phyloP scores from a whole-genome alignment of 1,140 invertebrate species.

The Pachypsylla venusta region DNA sequence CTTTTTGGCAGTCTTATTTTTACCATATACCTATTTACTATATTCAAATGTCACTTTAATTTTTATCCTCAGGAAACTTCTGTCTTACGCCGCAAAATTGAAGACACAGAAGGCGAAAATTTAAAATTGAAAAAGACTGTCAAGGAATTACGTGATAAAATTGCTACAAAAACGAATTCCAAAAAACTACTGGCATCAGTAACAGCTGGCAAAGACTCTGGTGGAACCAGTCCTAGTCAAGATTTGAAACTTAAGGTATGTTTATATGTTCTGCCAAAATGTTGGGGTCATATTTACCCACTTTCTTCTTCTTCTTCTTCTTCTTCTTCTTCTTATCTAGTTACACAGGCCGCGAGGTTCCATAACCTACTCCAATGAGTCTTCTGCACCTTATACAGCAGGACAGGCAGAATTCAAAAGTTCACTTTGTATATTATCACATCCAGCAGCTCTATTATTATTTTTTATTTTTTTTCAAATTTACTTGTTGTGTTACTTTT shows the following conservation, averaged over 20 bases:
- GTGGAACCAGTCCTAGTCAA: slow-evolving; percentile 33
- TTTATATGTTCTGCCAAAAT: too few species aligned
- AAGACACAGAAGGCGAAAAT: slow-evolving; percentile 68
- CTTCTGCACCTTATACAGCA: too few species aligned
- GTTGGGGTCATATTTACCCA: neutral
- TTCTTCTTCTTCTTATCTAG: too few species aligned
- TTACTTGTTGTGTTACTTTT: too few species aligned
- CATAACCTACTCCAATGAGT: too few species aligned
- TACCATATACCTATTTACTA: neutral
- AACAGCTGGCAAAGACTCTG: slow-evolving; percentile 22
- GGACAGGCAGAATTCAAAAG: too few species aligned
- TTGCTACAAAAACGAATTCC: slow-evolving; percentile 27
- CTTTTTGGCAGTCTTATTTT: neutral
- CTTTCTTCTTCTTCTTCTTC: too few species aligned
- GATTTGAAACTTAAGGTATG: slow-evolving; percentile 50
- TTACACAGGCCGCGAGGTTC: too few species aligned
- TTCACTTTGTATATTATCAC: too few species aligned
- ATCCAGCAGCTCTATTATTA: too few species aligned
- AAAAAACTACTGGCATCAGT: neutral
- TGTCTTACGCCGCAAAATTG: slow-evolving; percentile 62
- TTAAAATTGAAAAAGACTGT: slow-evolving; percentile 56
- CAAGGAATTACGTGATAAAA: slow-evolving; percentile 57
- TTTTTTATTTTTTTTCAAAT: too few species aligned
- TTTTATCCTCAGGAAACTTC: slow-evolving; percentile 50
- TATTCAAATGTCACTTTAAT: neutral